Percentiles rank a stretch among this genome's conserved stretches.
These are phyloP conservation scores for Chloroceryle inda DNA, from an alignment of 2,797 vertebrate genomes.

Conservation along the genomic window DNA sequence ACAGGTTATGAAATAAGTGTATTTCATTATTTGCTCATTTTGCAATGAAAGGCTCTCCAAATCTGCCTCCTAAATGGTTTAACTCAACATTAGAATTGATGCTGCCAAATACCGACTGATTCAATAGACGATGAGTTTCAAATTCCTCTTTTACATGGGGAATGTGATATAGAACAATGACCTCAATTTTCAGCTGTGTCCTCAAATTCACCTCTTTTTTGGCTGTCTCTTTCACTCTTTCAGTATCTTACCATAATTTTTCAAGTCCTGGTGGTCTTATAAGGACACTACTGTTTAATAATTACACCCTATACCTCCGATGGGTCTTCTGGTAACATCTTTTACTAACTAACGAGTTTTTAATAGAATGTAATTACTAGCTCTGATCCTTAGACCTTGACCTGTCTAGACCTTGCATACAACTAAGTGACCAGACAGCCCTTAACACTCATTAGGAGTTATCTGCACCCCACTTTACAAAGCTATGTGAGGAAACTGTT, in stretches of 20 bases:
- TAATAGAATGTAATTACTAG: slow-evolving; percentile 65
- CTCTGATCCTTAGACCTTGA: slow-evolving; percentile 61
- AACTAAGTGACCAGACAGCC: slow-evolving; percentile 63
- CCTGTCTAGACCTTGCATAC: slow-evolving; percentile 57
- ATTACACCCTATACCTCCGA: background rate
- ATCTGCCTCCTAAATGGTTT: slow-evolving; percentile 68
- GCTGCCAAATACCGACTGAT: slow-evolving; percentile 57
- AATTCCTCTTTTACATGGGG: slow-evolving; percentile 63
- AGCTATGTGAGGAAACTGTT: slow-evolving; percentile 82
- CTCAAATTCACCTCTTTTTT: slow-evolving; percentile 68
- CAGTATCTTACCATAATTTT: slow-evolving; percentile 25
- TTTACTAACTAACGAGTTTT: slow-evolving; percentile 42
- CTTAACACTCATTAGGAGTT: slow-evolving; percentile 74
- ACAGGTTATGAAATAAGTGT: slow-evolving; percentile 73
- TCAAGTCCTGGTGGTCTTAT: slow-evolving; percentile 19
- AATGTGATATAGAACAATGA: slow-evolving; percentile 73
- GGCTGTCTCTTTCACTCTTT: slow-evolving; percentile 20
- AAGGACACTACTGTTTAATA: slow-evolving; percentile 43
- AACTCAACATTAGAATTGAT: slow-evolving; percentile 57
- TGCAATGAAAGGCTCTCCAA: slow-evolving; percentile 48
- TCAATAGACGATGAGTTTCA: slow-evolving; percentile 64
- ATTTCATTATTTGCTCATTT: slow-evolving; percentile 74
- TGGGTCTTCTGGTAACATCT: slow-evolving; percentile 30
- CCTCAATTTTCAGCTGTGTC: slow-evolving; percentile 65
- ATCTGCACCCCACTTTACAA: slow-evolving; percentile 74